Evolutionary conservation across 1,140 invertebrate species (phyloP).

Genomic region (Bombus confusus): DNA sequence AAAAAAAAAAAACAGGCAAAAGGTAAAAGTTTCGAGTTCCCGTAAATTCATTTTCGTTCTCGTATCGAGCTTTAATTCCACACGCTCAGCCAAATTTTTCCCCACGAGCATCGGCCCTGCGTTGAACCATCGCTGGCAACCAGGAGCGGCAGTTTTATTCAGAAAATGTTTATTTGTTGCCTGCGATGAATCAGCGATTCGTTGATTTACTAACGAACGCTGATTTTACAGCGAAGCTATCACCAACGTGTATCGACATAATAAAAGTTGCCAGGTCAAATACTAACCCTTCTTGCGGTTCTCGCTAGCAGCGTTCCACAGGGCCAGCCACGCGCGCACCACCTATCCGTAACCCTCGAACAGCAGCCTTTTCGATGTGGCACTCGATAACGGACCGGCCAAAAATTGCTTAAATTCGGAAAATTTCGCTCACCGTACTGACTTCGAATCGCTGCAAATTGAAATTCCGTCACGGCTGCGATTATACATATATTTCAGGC

Average conservation of each 20-base stretch:
- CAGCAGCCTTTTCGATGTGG: not conserved
- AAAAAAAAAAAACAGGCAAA: too few species aligned
- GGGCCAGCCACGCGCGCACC: not conserved
- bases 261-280: constrained; percentile 1
- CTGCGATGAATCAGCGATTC: not conserved
- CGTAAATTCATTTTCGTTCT: not conserved
- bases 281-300: not conserved
- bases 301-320: not conserved
- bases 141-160: not conserved
- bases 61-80: not conserved
- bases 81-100: not conserved
- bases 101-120: not conserved
- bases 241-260: not conserved
- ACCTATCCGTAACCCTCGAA: not conserved
- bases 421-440: not conserved
- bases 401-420: constrained; percentile 4
- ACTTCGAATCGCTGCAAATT: not conserved
- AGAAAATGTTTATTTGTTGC: not conserved
- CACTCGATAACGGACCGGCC: not conserved
- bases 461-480: not conserved
- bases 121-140: too few species aligned
- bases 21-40: too few species aligned
- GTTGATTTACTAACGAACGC: not conserved
- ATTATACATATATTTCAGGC: not conserved
- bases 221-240: not conserved